Evolutionary conservation across 2,797 vertebrate species (phyloP).

Genomic region (Hemitrygon akajei): DNA sequence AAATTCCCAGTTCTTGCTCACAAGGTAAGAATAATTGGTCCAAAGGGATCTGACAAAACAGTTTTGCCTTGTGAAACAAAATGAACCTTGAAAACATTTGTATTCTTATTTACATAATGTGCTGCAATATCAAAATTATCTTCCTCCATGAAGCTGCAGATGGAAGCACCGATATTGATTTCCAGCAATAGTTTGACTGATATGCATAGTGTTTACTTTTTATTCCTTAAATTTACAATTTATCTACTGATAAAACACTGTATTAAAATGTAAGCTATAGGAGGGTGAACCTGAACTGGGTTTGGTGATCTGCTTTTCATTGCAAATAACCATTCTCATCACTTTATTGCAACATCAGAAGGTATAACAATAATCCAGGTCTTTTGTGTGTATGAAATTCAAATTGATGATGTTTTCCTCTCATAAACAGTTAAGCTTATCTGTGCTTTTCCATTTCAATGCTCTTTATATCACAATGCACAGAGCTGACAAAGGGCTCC

Average conservation of each 20-base stretch:
- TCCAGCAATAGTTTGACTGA: neutral
- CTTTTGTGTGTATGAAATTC: neutral
- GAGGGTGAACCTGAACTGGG: neutral
- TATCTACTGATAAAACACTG: neutral
- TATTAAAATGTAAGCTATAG: neutral
- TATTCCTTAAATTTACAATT: neutral
- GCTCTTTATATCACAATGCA: neutral
- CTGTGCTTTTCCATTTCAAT: neutral
- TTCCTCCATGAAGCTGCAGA: neutral
- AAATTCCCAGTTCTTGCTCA: conserved; percentile 91
- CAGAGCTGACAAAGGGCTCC: neutral
- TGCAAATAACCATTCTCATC: neutral
- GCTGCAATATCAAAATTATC: neutral
- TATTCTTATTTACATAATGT: neutral
- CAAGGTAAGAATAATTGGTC: conserved; percentile 67
- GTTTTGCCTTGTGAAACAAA: neutral
- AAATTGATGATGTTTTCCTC: neutral
- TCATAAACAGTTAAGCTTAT: neutral
- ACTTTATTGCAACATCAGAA: neutral
- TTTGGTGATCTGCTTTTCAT: neutral
- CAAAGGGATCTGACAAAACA: neutral
- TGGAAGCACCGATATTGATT: neutral
- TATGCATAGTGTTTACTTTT: neutral
- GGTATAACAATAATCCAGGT: neutral
- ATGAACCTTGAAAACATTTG: neutral